Percentiles rank a stretch among this genome's conserved stretches.
These are phyloP conservation scores for Drosophila tanythrix DNA, from an alignment of 2,888 invertebrate genomes.

Conservation along the genomic window DNA sequence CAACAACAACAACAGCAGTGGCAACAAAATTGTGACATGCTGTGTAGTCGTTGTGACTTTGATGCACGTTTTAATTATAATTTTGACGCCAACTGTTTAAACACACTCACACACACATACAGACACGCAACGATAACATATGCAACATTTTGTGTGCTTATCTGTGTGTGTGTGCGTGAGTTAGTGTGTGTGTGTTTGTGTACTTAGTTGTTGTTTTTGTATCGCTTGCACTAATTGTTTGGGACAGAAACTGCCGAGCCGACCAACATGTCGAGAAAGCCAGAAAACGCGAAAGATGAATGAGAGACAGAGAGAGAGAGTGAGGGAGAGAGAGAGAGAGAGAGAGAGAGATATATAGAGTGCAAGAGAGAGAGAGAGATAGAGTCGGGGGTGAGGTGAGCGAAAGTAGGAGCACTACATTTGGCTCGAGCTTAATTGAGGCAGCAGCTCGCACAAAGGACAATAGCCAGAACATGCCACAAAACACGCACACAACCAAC, in stretches of 20 bases:
- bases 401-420: slow-evolving; percentile 19
- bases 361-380: not conserved
- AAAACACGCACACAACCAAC: slow-evolving; percentile 15
- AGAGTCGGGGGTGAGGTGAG: not conserved
- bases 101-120: slow-evolving; percentile 49
- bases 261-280: slow-evolving; percentile 22
- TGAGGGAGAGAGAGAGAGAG: not conserved
- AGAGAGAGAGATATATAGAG: not conserved
- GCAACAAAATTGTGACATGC: slow-evolving; percentile 73
- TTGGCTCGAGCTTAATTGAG: slow-evolving; percentile 57
- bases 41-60: slow-evolving; percentile 72
- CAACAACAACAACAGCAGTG: slow-evolving; percentile 10
- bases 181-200: slow-evolving; percentile 37
- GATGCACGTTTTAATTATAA: slow-evolving; percentile 82
- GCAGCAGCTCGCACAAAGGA: slow-evolving; percentile 50
- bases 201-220: slow-evolving; percentile 44
- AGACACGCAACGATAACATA: slow-evolving; percentile 41
- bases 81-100: slow-evolving; percentile 82
- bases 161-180: slow-evolving; percentile 29
- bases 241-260: slow-evolving; percentile 45
- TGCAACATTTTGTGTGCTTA: slow-evolving; percentile 6
- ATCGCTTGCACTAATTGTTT: slow-evolving; percentile 68
- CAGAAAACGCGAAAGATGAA: not conserved
- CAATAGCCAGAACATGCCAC: slow-evolving; percentile 64
- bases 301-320: not conserved